Evolutionary conservation across 2,888 invertebrate species (phyloP).

Genomic region (Smittia aterrima): DNA sequence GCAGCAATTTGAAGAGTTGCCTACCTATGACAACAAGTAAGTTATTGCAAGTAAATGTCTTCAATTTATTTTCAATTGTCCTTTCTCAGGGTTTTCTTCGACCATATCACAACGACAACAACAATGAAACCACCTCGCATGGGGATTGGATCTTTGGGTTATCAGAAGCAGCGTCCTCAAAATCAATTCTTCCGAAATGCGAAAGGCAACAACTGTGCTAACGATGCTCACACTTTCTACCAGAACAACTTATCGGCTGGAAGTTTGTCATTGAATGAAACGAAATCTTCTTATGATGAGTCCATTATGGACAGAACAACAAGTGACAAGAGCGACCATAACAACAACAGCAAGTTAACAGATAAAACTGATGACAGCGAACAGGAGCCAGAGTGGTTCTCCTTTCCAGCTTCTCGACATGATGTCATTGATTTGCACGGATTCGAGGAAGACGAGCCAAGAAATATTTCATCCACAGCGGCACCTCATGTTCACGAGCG

Average conservation of each 20-base stretch:
- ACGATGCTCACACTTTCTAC: not conserved
- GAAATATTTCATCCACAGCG: not conserved
- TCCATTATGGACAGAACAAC: not conserved
- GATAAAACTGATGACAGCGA: not conserved
- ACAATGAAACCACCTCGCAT: not conserved
- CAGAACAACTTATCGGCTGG: not conserved
- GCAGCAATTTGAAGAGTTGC: not conserved
- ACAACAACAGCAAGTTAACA: not conserved
- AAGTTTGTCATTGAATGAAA: not conserved
- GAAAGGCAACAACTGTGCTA: not conserved
- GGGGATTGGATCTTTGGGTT: not conserved
- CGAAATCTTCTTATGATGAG: not conserved
- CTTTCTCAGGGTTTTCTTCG: slow-evolving; percentile 18
- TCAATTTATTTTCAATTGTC: not conserved
- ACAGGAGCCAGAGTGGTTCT: slow-evolving; percentile 32
- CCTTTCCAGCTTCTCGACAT: slow-evolving; percentile 1
- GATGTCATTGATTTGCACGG: slow-evolving; percentile 35
- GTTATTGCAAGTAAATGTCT: not conserved
- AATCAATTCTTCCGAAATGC: not conserved
- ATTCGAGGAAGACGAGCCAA: slow-evolving; percentile 16
- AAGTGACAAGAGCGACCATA: not conserved
- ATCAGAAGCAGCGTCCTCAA: not conserved
- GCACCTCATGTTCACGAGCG: not conserved
- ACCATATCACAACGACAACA: slow-evolving; percentile 20
- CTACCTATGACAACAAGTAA: slow-evolving; percentile 13